A percentile compares a stretch with the other conserved stretches of the same genome.
Conservation (phyloP, 2,888 invertebrate genomes). For the Athetis lepigone region DNA sequence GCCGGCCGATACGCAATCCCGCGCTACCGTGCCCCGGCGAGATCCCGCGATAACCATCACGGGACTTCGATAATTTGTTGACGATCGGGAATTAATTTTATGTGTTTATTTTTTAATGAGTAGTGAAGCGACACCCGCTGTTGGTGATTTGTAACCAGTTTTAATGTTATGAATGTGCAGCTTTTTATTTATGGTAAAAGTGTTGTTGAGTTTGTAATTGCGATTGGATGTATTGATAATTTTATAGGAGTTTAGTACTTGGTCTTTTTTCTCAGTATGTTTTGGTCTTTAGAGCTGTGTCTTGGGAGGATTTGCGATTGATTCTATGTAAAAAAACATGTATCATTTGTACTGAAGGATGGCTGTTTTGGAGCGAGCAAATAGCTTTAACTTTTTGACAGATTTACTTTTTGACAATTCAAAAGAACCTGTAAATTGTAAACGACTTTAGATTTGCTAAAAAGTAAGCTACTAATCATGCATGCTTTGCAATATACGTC, state of each 20-base stretch:
- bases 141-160: slow-evolving; percentile 56
- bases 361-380: too few relatives aligned
- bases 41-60: slow-evolving; percentile 77
- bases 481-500: neutral
- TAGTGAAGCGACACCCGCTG: slow-evolving; percentile 63
- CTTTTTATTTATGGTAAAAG: slow-evolving; percentile 51
- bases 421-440: too few relatives aligned
- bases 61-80: slow-evolving; percentile 79
- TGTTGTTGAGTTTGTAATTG: slow-evolving; percentile 55
- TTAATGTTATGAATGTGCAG: slow-evolving; percentile 51
- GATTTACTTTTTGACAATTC: too few relatives aligned
- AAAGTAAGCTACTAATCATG: neutral
- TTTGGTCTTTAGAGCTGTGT: slow-evolving; percentile 11
- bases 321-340: neutral
- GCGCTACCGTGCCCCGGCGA: slow-evolving; percentile 79
- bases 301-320: neutral
- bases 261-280: slow-evolving; percentile 23
- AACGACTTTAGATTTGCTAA: too few relatives aligned
- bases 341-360: too few relatives aligned
- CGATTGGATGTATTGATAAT: slow-evolving; percentile 50
- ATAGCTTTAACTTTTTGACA: too few relatives aligned
- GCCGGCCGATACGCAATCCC: slow-evolving; percentile 81
- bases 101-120: slow-evolving; percentile 69
- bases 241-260: slow-evolving; percentile 39
- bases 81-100: slow-evolving; percentile 74